Evolutionary conservation across 2,113 vertebrate species (phyloP).

Genomic region (Aldabrachelys gigantea): DNA sequence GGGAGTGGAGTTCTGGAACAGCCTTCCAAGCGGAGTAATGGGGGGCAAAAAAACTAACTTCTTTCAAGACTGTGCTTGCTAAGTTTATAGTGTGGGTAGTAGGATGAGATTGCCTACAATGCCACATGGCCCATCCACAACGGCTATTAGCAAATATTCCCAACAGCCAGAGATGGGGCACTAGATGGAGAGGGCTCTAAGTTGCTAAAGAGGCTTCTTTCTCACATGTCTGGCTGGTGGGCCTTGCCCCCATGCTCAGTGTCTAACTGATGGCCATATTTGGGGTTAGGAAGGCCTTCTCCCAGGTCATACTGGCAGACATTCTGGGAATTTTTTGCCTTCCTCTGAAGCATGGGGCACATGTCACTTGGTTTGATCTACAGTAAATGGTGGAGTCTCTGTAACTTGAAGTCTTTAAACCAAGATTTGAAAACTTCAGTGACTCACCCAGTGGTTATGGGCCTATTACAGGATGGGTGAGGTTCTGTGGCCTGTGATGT

Average conservation of each 20-base stretch:
- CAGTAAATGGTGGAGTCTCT: neutral
- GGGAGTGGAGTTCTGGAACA: neutral
- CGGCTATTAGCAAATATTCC: neutral
- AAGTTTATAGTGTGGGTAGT: neutral
- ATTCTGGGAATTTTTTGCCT: neutral
- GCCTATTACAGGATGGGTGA: neutral
- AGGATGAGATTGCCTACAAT: neutral
- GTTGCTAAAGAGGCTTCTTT: neutral
- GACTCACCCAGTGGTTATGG: neutral
- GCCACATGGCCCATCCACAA: neutral
- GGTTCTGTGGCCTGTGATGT: neutral
- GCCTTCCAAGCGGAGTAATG: neutral
- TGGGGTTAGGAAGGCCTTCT: neutral
- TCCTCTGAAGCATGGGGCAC: neutral
- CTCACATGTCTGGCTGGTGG: neutral
- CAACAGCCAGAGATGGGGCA: neutral
- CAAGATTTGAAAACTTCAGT: neutral
- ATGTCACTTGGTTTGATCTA: neutral
- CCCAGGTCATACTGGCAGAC: neutral
- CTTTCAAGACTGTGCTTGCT: neutral
- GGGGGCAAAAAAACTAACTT: neutral
- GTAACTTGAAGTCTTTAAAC: neutral
- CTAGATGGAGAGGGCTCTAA: neutral
- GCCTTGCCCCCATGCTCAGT: neutral
- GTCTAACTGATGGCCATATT: neutral